A percentile compares a stretch with the other conserved stretches of the same genome.
Conservation (phyloP, 2,113 vertebrate genomes). For the Malurus melanocephalus region DNA sequence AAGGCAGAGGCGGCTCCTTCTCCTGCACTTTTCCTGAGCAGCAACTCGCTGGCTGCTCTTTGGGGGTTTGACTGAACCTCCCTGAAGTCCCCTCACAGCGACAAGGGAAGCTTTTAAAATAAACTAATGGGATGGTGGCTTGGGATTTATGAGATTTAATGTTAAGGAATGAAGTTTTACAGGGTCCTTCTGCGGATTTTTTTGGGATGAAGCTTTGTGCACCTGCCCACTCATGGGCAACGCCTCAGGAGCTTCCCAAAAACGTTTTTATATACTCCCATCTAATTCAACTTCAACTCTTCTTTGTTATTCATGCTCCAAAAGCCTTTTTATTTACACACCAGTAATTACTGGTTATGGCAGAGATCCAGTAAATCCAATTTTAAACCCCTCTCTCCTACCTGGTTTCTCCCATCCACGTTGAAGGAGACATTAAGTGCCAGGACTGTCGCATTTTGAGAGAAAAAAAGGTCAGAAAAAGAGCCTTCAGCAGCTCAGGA, state of each 20-base stretch:
- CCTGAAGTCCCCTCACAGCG: not conserved
- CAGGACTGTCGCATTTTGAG: not conserved
- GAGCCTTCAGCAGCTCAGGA: not conserved
- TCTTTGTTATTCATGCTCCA: not conserved
- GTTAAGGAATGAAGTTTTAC: not conserved
- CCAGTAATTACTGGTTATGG: not conserved
- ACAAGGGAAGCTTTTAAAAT: not conserved
- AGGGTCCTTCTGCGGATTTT: not conserved
- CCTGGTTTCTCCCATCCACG: not conserved
- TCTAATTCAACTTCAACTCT: not conserved
- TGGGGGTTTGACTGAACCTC: not conserved
- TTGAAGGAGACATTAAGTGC: not conserved
- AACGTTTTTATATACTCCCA: not conserved
- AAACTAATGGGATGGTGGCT: not conserved
- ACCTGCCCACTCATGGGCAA: rapidly evolving
- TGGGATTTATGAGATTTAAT: not conserved
- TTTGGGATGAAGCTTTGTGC: not conserved
- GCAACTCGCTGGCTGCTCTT: not conserved
- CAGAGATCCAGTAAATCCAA: not conserved
- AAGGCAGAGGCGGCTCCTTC: not conserved
- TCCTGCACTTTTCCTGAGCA: not conserved
- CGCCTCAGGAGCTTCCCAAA: not conserved
- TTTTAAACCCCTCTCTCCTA: not conserved
- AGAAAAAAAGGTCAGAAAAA: not conserved
- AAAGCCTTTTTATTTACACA: not conserved